Evolutionary conservation across 2,113 vertebrate genomes (phyloP), one percentile per base, ranked within the genome.

Genomic region (Aspiorhynchus laticeps): DNA sequence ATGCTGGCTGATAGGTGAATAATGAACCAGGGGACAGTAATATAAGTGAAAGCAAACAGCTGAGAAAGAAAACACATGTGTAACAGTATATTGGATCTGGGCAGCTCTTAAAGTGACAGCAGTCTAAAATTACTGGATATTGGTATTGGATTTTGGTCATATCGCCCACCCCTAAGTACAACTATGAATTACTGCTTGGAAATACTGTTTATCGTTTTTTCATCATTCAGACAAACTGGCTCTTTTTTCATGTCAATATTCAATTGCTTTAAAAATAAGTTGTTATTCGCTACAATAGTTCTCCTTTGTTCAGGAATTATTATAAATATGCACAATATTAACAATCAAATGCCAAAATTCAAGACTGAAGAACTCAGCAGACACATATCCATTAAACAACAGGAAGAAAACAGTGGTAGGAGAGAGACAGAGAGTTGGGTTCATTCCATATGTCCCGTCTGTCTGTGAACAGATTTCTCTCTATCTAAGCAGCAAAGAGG

Each of bases 401-500:
- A 81, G 9, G 6, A 38, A 56, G 2, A 76, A 33, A 65, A 26
- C 2, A 33, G 15, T 46, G 31, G 36, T 26, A 61, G 6, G 31
- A 48, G 28, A 76, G 21, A 38, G 41, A 65, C n/a, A 51, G 41
- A 67, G 12, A 76, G 71, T 17, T 31, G n/a, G 3, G 43, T 63
- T 43, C 12, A 41, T 38, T 48, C n/a, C 36, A 69, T 67, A 74
- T 67, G 26, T 41, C n/a, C 46, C 36, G 78, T 78, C 36, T 80
- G 91, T 88, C 89, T 86, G 11, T 89, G 86, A 90, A 83, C 90
- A 92, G 90, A 93, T 93, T 93, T 92, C 38, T 41, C 41, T 48
- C 90, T 87, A 87, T 71, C 86, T 91, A 93, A 89, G 94, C 95
- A 95, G 95, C 95, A 95, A 95, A 92, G 96, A 91, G 21, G 56